Conservation (phyloP, 2,888 invertebrate genomes). For the Polyommatus icarus region DNA sequence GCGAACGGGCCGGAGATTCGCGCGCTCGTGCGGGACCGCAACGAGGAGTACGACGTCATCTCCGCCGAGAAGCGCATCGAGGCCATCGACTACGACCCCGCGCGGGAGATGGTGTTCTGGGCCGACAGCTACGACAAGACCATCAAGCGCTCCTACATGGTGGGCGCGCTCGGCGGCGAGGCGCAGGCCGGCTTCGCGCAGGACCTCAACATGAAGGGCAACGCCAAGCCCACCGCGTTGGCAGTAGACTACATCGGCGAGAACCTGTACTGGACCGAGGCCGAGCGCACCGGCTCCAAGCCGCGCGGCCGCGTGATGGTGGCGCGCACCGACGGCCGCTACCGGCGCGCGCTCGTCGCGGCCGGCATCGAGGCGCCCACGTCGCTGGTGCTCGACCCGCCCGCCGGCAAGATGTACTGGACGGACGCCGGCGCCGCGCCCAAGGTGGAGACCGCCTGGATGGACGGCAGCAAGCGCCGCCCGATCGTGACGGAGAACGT, state of each 20-base stretch:
- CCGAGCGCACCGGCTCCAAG: slow-evolving; percentile 86
- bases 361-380: slow-evolving; percentile 92
- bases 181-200: slow-evolving; percentile 92
- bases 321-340: slow-evolving; percentile 93
- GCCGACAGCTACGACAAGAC: slow-evolving; percentile 95
- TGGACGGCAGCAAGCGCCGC: slow-evolving; percentile 95
- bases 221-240: slow-evolving; percentile 91
- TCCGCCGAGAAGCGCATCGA: slow-evolving; percentile 93
- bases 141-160: slow-evolving; percentile 94
- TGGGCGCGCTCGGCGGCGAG: slow-evolving; percentile 87
- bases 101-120: slow-evolving; percentile 94
- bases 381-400: slow-evolving; percentile 93
- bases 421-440: slow-evolving; percentile 94
- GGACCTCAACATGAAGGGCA: slow-evolving; percentile 91
- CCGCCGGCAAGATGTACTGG: slow-evolving; percentile 94
- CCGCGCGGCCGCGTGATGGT: slow-evolving; percentile 92
- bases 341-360: slow-evolving; percentile 88
- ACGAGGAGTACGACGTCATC: slow-evolving; percentile 88
- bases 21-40: slow-evolving; percentile 83
- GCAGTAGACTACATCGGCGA: slow-evolving; percentile 97
- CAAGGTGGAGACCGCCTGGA: slow-evolving; percentile 97
- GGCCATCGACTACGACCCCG: slow-evolving; percentile 94
- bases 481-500: slow-evolving; percentile 90
- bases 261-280: slow-evolving; percentile 97
- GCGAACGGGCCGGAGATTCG: slow-evolving; percentile 94